Evolutionary conservation across 2,113 vertebrate species (phyloP).

Genomic region (Plecotus auritus): DNA sequence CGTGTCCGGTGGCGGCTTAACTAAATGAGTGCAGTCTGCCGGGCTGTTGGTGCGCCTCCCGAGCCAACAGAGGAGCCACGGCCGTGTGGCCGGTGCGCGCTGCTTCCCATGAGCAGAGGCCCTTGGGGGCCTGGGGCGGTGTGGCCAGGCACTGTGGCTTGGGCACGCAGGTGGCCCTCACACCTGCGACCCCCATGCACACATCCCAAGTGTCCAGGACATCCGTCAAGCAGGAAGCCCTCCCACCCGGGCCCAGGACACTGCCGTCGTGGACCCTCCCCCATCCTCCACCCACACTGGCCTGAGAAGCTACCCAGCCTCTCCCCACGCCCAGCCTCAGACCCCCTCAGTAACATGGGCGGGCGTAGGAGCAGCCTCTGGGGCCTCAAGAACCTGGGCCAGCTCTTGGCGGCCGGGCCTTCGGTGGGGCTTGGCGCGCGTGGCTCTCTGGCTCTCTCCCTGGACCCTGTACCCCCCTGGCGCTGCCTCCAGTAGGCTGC

Average conservation of each 20-base stretch:
- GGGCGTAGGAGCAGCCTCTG: neutral
- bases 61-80: neutral
- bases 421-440: too few relatives aligned
- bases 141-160: neutral
- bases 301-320: neutral
- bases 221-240: neutral
- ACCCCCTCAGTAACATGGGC: neutral
- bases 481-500: fast-evolving
- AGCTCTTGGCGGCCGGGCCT: too few relatives aligned
- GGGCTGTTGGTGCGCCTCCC: conserved; percentile 4
- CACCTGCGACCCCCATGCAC: neutral
- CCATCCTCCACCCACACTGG: too few relatives aligned
- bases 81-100: fast-evolving
- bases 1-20: conserved; percentile 57
- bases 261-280: neutral
- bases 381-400: neutral
- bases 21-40: conserved; percentile 68
- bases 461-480: neutral
- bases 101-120: neutral
- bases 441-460: neutral
- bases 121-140: fast-evolving
- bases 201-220: neutral
- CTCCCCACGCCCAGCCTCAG: neutral
- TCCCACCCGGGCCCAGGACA: neutral
- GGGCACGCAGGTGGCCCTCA: fast-evolving